A percentile compares a stretch with the other conserved stretches of the same genome.
Evolutionary conservation across 2,113 vertebrate genomes (phyloP).

Genomic region (Antigone vipio): DNA sequence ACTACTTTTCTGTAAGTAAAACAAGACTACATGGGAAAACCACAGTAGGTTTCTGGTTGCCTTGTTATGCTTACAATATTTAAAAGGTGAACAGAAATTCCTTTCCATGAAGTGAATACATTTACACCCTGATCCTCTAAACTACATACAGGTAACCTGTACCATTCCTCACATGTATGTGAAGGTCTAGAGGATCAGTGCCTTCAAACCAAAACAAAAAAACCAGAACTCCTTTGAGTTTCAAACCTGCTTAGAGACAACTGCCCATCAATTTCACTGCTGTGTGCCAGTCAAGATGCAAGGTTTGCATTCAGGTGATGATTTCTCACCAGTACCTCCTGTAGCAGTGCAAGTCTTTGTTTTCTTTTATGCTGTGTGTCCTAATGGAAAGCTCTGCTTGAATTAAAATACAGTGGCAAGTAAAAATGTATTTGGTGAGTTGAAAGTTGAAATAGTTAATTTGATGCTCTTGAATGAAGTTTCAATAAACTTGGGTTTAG

Average conservation of each 20-base stretch:
- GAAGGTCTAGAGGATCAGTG: not conserved
- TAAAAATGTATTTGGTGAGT: not conserved
- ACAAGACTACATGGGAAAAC: not conserved
- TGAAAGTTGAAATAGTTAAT: not conserved
- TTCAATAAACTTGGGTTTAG: not conserved
- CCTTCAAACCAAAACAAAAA: not conserved
- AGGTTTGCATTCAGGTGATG: not conserved
- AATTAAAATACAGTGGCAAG: not conserved
- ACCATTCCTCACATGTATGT: not conserved
- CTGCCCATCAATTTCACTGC: not conserved
- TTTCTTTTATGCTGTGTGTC: not conserved
- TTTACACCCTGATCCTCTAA: not conserved
- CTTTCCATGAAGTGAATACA: not conserved
- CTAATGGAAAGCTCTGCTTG: not conserved
- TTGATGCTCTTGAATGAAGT: not conserved
- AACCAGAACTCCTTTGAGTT: not conserved
- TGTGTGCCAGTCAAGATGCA: not conserved
- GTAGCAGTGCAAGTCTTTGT: not conserved
- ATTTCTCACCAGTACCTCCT: not conserved
- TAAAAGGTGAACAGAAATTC: slow-evolving; percentile 67
- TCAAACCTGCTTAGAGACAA: not conserved
- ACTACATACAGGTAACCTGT: not conserved
- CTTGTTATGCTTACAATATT: slow-evolving; percentile 1
- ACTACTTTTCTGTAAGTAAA: not conserved
- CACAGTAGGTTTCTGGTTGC: not conserved